Evolutionary conservation across 2,113 vertebrate genomes (phyloP).

Genomic region (Megaceryle maxima): DNA sequence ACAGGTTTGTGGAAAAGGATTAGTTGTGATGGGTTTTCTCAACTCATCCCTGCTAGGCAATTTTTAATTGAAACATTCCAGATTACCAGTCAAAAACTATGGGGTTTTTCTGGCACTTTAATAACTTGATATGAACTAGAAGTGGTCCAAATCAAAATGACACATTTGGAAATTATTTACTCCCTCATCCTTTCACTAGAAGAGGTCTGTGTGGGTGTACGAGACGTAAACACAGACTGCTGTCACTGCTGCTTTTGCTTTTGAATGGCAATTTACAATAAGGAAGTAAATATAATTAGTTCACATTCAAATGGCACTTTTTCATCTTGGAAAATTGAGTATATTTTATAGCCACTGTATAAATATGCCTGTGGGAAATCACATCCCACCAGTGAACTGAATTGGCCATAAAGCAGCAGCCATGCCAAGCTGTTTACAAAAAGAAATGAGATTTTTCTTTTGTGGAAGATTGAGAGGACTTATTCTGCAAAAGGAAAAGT

Average conservation of each 20-base stretch:
- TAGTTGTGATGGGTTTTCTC: not conserved
- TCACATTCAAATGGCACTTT: not conserved
- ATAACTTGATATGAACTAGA: not conserved
- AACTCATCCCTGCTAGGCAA: not conserved
- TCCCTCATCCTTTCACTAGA: not conserved
- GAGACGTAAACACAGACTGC: not conserved
- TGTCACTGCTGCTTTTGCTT: not conserved
- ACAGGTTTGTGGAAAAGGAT: not conserved
- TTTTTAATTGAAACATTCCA: not conserved
- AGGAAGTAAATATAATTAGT: not conserved
- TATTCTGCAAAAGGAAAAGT: not conserved
- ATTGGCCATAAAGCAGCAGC: not conserved
- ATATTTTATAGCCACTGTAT: not conserved
- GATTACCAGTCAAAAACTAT: not conserved
- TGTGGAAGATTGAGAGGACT: not conserved
- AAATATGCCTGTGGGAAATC: constrained; percentile 5
- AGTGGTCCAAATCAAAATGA: not conserved
- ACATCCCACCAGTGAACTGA: not conserved
- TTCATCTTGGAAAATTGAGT: not conserved
- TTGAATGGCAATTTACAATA: not conserved
- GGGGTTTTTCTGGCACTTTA: not conserved
- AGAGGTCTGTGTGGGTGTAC: not conserved
- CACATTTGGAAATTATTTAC: not conserved
- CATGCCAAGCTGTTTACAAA: not conserved
- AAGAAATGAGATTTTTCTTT: not conserved